Evolutionary conservation across 53 echinoderm and acorn worm species (phyloP).

Genomic region (Holothuria leucospilota): DNA sequence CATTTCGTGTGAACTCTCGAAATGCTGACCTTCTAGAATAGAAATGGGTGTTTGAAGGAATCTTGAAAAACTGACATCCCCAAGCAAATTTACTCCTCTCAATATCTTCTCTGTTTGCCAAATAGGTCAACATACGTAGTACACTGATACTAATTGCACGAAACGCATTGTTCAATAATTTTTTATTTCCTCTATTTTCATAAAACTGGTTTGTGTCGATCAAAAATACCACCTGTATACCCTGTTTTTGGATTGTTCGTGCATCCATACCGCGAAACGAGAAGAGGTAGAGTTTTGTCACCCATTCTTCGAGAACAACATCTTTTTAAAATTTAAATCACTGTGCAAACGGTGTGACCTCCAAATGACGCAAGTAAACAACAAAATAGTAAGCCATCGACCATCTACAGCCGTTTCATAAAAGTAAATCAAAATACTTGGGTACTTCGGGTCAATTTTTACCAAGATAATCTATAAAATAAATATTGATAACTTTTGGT

Average conservation of each 20-base stretch:
- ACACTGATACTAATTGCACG: conserved; percentile 40
- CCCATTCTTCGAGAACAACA: neutral
- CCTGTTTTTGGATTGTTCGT: neutral
- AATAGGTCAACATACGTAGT: conserved; percentile 32
- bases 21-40: conserved; percentile 30
- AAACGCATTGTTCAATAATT: conserved; percentile 29
- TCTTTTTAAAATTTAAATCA: conserved; percentile 38
- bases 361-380: too few relatives aligned
- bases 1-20: conserved; percentile 9
- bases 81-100: conserved; percentile 34
- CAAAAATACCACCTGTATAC: conserved; percentile 51
- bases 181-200: conserved; percentile 17
- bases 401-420: too few relatives aligned
- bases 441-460: too few relatives aligned
- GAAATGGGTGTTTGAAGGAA: conserved; percentile 25
- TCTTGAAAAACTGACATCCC: conserved; percentile 46
- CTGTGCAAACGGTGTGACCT: neutral
- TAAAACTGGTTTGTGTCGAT: conserved; percentile 40
- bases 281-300: neutral
- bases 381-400: too few relatives aligned
- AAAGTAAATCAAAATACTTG: too few relatives aligned
- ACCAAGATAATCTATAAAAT: too few relatives aligned
- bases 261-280: neutral
- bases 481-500: too few relatives aligned
- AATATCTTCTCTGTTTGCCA: conserved; percentile 20